Evolutionary conservation across 2,113 vertebrate species (phyloP), one percentile per base, ranked within the genome.

Genomic region (Cygnus atratus): DNA sequence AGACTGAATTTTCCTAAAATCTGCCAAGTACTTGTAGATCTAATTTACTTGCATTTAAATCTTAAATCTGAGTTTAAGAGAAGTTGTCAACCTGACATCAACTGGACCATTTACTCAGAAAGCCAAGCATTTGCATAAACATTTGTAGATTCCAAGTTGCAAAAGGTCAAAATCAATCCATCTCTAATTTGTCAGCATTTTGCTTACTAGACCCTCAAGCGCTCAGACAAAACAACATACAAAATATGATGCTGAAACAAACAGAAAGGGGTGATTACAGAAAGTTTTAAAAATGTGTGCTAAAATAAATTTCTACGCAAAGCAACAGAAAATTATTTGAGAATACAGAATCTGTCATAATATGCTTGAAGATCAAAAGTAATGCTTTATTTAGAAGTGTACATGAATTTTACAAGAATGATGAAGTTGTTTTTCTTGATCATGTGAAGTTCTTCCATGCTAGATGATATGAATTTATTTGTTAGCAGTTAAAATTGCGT

Each of bases 151-250:
- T 85, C 68, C 73, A 84, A 86, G n/a, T 25, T 63, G n/a, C 31
- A 86, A 94, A 95, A 85, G 58, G 66, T 92, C 78, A 85, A 86
- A 93, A 85, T 48, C 44, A 75, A 52, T 85, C 43, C 35, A 20
- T n/a, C 29, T 84, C 29, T 79, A 85, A 73, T 90, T 82, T 75
- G 10, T 73, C 33, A 83, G 16, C 12, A 37, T 85, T 89, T 88
- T 92, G 50, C 29, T 44, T 76, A 52, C 16, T 24, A 78, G 21
- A 7, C 8, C 9, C 66, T 48, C 44, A 88, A 84, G 66, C 16
- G 46, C 1, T 9, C 52, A 67, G 19, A 58, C 10, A 59, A 84
- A 88, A 76, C 9, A 70, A 22, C 17, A 25, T 57, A 37, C 3
- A 6, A 44, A 66, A 12, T 39, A 11, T 54, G 46, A 58, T 29